phyloP scores from a whole-genome alignment of 2,113 vertebrate species.

The Macquaria australasica region DNA sequence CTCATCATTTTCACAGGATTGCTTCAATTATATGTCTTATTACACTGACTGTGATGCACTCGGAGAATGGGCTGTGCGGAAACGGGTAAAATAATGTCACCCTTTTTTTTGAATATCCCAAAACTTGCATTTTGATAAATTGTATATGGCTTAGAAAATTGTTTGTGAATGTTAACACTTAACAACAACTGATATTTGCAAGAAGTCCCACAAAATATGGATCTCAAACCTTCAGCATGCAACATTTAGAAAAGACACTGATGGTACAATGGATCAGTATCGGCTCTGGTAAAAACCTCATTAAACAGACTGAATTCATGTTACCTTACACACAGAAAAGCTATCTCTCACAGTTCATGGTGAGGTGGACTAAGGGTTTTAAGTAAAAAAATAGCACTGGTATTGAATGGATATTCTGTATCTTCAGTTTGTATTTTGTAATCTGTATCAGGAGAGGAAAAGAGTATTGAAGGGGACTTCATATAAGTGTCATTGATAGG shows the following conservation, averaged over 20 bases:
- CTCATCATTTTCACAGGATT: slow-evolving; percentile 56
- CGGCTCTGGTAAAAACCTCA: neutral
- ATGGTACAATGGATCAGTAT: neutral
- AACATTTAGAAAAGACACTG: neutral
- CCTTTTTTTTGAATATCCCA: neutral
- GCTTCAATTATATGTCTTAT: slow-evolving; percentile 56
- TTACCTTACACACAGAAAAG: too few species aligned
- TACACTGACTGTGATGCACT: slow-evolving; percentile 8
- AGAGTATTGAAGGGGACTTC: neutral
- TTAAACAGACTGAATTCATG: too few species aligned
- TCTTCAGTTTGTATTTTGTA: neutral
- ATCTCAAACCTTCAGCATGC: neutral
- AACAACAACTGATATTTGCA: neutral
- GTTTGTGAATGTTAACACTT: neutral
- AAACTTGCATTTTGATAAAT: neutral
- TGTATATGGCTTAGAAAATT: neutral
- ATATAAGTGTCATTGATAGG: neutral
- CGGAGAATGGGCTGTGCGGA: slow-evolving; percentile 20
- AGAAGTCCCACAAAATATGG: neutral
- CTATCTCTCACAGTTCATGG: too few species aligned
- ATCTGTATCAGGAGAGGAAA: too few species aligned
- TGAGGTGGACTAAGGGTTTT: too few species aligned
- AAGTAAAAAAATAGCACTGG: too few species aligned
- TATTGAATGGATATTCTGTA: too few species aligned
- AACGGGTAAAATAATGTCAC: slow-evolving; percentile 16